Base-by-base conservation (phyloP, 1,140 invertebrate species). In the Euura lappo region DNA sequence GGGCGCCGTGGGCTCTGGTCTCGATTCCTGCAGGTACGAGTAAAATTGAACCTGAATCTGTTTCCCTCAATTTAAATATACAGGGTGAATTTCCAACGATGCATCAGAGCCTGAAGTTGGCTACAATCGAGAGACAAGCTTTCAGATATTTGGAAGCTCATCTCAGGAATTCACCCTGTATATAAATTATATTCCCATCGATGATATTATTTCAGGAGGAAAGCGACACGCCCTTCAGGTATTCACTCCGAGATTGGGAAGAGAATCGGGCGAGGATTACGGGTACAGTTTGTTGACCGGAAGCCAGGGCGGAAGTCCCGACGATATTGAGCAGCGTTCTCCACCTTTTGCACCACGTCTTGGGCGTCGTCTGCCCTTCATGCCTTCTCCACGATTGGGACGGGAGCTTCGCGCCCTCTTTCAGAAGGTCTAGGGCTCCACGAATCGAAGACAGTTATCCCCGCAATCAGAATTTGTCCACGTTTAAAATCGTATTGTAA, bases 211-310 rank as follows among this genome's bases (percentile, higher is more conserved):
- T 51, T 6, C 51, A 60, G 51, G 51, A 60, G 51, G 51, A 42
- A 44, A 69, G 1, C 47, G 65, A 65, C 70, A 46, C 66, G 13
- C 67, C 45, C 11, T 71, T 66, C 11, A 47, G n/a, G 47, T 71
- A 44, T 85, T 84, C 45, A 86, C 80, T 0, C 83, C 83, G 2
- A 80, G 86, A 13, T 47, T 83, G 4, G 84, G 84, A 11, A 81
- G 84, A n/a, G 83, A 84, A 69, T 76, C 81, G 7, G 64, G 68
- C 0, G 79, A 84, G 51, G 74, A 76, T 11, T 71, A 73, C 6
- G 71, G 66, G 70, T 11, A 13, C 64, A 73, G 71, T 44, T 69
- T 75, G 8, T 5, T 45, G 28, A 3, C 4, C 44, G 66, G 28
- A 3, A 42, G 45, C 46, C 67, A 70, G 13, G 42, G 65, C 10